Evolutionary conservation across 2,113 vertebrate species (phyloP).

Genomic region (Mus pahari): DNA sequence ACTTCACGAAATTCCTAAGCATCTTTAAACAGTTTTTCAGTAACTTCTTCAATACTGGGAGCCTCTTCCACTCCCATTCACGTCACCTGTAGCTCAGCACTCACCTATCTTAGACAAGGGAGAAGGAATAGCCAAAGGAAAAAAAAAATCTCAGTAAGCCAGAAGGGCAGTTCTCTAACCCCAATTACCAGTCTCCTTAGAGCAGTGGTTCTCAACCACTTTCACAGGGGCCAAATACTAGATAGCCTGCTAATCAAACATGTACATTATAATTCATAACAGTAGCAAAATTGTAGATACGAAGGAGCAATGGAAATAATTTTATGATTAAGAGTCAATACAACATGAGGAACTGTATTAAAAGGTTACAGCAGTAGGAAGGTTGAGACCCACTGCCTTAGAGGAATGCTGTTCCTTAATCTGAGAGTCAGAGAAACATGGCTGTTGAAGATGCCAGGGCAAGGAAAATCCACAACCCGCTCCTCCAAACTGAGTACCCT

Average conservation of each 20-base stretch:
- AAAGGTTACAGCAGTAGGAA: too few species aligned
- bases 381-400: neutral
- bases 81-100: neutral
- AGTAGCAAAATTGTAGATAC: neutral
- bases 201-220: neutral
- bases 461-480: neutral
- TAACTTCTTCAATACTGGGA: neutral
- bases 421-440: too few species aligned
- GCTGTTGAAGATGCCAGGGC: fast-evolving
- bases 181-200: neutral
- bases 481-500: neutral
- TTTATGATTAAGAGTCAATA: neutral
- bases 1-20: neutral
- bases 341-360: neutral
- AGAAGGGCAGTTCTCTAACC: neutral
- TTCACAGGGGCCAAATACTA: neutral
- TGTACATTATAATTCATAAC: neutral
- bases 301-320: neutral
- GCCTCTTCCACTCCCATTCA: neutral
- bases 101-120: neutral
- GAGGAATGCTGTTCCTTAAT: neutral
- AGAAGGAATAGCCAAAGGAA: too few species aligned
- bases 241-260: neutral
- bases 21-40: neutral
- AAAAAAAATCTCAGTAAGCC: neutral